phyloP scores from a whole-genome alignment of 1,140 invertebrate genomes.

The Ladona fulva region DNA sequence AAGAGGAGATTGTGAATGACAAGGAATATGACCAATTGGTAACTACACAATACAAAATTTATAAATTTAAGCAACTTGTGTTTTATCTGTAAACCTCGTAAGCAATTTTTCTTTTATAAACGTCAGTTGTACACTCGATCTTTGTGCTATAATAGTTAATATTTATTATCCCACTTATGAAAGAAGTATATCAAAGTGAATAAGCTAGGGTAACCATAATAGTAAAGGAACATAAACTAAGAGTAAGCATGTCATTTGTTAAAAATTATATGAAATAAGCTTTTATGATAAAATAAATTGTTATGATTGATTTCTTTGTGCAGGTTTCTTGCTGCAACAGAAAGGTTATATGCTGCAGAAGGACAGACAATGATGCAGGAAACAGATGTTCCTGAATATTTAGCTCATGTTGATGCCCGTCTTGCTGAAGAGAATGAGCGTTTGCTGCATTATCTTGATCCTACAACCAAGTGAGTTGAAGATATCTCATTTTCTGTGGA shows the following conservation, averaged over 20 bases:
- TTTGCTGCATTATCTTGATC: conserved; percentile 87
- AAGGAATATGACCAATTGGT: no score
- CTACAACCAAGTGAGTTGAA: conserved; percentile 69
- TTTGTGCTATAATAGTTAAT: no score
- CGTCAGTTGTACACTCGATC: no score
- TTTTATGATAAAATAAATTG: conserved; percentile 15
- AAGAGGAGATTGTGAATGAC: no score
- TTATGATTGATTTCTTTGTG: conserved; percentile 24
- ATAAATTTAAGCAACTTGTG: no score
- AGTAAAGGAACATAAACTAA: not conserved
- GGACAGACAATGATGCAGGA: conserved; percentile 89
- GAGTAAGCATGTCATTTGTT: not conserved
- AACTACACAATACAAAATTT: no score
- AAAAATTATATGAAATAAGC: not conserved
- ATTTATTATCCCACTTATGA: no score
- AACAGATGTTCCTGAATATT: conserved; percentile 86
- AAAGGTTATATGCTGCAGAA: conserved; percentile 85
- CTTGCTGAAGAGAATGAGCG: conserved; percentile 93
- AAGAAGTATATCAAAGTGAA: no score
- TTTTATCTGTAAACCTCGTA: no score
- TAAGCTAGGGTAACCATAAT: no score
- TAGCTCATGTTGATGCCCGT: conserved; percentile 89
- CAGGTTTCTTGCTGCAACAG: conserved; percentile 83
- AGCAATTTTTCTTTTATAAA: no score
- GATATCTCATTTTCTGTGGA: conserved; percentile 3